Evolutionary conservation across 2,888 invertebrate genomes (phyloP).

Genomic region (Ochropleura plecta): DNA sequence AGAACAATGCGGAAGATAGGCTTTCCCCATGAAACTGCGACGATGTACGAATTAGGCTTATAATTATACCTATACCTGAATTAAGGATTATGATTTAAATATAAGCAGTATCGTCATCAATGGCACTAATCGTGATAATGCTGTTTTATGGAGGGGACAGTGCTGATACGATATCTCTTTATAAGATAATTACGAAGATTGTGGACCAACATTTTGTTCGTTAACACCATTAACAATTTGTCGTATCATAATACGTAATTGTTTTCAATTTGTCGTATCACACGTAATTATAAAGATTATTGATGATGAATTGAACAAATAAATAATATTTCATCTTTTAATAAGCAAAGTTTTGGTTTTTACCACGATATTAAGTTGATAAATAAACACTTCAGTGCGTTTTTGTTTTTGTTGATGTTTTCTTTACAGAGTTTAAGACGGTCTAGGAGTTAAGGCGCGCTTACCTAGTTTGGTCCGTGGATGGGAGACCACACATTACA

Average conservation of each 20-base stretch:
- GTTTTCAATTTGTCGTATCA: not conserved
- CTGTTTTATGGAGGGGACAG: slow-evolving; percentile 21
- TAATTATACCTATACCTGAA: not conserved
- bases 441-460: too few relatives aligned
- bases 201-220: slow-evolving; percentile 9
- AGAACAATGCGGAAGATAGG: slow-evolving; percentile 13
- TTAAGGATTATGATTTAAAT: slow-evolving; percentile 21
- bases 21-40: slow-evolving; percentile 26
- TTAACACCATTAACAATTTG: slow-evolving; percentile 3
- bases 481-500: not conserved
- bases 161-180: slow-evolving; percentile 21
- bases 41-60: slow-evolving; percentile 19
- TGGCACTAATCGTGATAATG: slow-evolving; percentile 38
- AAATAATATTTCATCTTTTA: slow-evolving; percentile 10
- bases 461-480: too few relatives aligned
- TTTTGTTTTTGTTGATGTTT: not conserved
- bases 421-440: not conserved
- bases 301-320: not conserved
- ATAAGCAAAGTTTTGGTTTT: slow-evolving; percentile 18
- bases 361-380: slow-evolving; percentile 3
- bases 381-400: slow-evolving; percentile 8
- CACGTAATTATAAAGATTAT: not conserved
- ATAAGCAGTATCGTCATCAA: slow-evolving; percentile 28
- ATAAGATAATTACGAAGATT: slow-evolving; percentile 17
- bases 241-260: slow-evolving; percentile 7